Evolutionary conservation across 2,888 invertebrate genomes (phyloP).

Genomic region (Synanthedon vespiformis): DNA sequence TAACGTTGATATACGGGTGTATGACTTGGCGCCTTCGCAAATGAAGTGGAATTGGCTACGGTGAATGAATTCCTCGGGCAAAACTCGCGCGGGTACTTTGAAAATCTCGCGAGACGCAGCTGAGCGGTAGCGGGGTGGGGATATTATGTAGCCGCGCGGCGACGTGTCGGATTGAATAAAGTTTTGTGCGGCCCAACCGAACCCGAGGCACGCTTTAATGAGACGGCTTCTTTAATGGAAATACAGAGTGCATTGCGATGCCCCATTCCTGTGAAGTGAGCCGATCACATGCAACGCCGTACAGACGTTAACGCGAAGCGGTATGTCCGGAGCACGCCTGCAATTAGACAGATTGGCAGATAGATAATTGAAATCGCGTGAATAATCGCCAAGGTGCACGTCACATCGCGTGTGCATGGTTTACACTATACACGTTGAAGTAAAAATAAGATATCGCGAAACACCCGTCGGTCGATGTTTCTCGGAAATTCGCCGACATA

Average conservation of each 20-base stretch:
- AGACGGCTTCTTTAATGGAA: slow-evolving; percentile 64
- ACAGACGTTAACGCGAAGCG: slow-evolving; percentile 5
- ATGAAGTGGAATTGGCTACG: slow-evolving; percentile 39
- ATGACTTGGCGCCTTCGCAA: slow-evolving; percentile 19
- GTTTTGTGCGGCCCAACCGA: slow-evolving; percentile 42
- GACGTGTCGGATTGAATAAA: slow-evolving; percentile 49
- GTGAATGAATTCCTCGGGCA: slow-evolving; percentile 36
- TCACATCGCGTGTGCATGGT: slow-evolving; percentile 44
- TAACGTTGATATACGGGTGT: too few relatives aligned
- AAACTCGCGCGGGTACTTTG: slow-evolving; percentile 13
- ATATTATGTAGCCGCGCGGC: slow-evolving; percentile 13
- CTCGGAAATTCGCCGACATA: slow-evolving; percentile 17
- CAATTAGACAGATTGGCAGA: slow-evolving; percentile 38
- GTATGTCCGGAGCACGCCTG: slow-evolving; percentile 11
- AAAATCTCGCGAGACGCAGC: not conserved
- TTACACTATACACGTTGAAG: slow-evolving; percentile 16
- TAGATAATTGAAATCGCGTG: slow-evolving; percentile 49
- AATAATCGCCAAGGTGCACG: slow-evolving; percentile 26
- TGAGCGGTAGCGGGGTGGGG: not conserved
- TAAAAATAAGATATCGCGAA: slow-evolving; percentile 27
- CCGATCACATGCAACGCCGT: slow-evolving; percentile 6
- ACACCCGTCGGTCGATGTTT: slow-evolving; percentile 18
- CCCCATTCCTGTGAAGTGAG: slow-evolving; percentile 3
- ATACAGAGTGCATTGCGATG: slow-evolving; percentile 43
- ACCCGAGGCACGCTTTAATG: slow-evolving; percentile 54